Evolutionary conservation across 2,888 invertebrate genomes (phyloP), one percentile per base, ranked within the genome.

Genomic region (Meandrusa payeni): DNA sequence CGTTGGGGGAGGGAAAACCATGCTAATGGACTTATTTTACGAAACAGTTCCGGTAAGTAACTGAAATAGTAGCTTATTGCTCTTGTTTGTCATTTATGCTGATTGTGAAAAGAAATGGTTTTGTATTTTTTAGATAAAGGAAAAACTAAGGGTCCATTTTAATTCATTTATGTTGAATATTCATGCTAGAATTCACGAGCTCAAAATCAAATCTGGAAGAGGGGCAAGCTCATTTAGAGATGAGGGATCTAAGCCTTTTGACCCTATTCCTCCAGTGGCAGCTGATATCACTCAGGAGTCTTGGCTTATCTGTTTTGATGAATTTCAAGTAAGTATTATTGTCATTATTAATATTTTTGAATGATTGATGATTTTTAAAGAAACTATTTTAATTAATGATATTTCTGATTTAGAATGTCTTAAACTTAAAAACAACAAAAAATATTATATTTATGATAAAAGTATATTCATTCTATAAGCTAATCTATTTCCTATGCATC

Each of bases 11-110:
- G 99, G 99, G 28, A 99, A 99, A 89, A 99, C 99, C 3, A 99
- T 99, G 94, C 85, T 99, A 44, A 99, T 99, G 99, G 99, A 99
- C 83, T 83, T 99, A 62, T 99, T 99, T 85, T 97, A 94, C 87
- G 92, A 96, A 59, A 79, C 77, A 52, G 61, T 81, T 13, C 86
- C 87, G 41, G 82, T 83, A 68, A 71, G 67, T 19, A 22, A 39
- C 5, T 26, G 2, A 2, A 26, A 9, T 6, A 19, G 11, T 10
- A 3, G 13, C 3, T 15, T 15, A 15, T 15, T 15, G 15, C 4
- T 4, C 15, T 15, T 15, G 15, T 3, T 3, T 15, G 4, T 9
- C 1, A 10, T 28, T 19, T 9, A 5, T 27, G 5, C 3, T 50
- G 6, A 6, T 20, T 13, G 7, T n/a, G n/a, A n/a, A 12, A 32